A percentile compares a stretch with the other conserved stretches of the same genome.
Conservation (phyloP, 2,888 invertebrate species). For the Cheilosia pagana region DNA sequence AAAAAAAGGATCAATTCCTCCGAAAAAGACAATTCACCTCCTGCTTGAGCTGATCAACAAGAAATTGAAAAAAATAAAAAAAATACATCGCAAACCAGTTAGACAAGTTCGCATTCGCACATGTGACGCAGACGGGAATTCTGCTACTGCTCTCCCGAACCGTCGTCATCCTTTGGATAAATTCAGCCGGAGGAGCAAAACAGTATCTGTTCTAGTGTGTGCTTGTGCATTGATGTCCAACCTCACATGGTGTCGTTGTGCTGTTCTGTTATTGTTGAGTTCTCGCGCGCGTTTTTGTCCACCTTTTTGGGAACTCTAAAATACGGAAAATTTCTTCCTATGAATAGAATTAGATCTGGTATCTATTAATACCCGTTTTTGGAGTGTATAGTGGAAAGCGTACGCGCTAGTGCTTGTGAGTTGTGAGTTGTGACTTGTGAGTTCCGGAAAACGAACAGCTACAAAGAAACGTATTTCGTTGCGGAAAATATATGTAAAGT, state of each 20-base stretch:
- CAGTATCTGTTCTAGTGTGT: background rate
- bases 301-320: conserved; percentile 31
- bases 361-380: conserved; percentile 61
- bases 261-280: conserved; percentile 10
- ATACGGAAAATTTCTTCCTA: conserved; percentile 42
- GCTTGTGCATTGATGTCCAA: background rate
- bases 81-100: conserved; percentile 59
- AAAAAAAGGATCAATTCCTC: conserved; percentile 33
- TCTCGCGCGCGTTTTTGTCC: conserved; percentile 13
- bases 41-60: conserved; percentile 48
- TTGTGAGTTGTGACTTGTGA: conserved; percentile 30
- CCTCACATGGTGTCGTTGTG: conserved; percentile 26
- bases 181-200: conserved; percentile 13
- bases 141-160: conserved; percentile 24
- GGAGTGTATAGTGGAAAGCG: conserved; percentile 30
- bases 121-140: conserved; percentile 55
- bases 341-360: conserved; percentile 50
- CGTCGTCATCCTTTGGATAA: conserved; percentile 34
- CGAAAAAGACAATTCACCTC: conserved; percentile 47
- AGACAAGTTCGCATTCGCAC: conserved; percentile 69
- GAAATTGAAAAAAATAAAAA: conserved; percentile 9
- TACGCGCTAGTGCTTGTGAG: background rate
- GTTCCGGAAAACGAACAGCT: conserved; percentile 35
- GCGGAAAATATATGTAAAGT: background rate
- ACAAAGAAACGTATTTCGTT: conserved; percentile 24